These are phyloP conservation scores for Bufotes viridis DNA, from an alignment of 2,797 vertebrate genomes.

Conservation along the genomic window DNA sequence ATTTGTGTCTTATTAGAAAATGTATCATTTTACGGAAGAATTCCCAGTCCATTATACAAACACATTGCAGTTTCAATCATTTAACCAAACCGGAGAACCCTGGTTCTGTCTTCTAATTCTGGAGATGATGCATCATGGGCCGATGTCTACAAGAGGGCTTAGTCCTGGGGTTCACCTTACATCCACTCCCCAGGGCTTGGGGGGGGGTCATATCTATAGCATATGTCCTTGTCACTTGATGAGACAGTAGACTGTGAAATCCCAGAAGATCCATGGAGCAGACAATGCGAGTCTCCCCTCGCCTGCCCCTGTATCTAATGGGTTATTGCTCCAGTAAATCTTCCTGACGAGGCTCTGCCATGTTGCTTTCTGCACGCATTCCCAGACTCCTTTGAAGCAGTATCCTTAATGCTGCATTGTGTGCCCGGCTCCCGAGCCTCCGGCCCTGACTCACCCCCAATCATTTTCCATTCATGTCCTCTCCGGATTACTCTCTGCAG, in stretches of 20 bases:
- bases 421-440: background rate
- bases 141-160: background rate
- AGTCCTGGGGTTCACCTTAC: background rate
- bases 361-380: slow-evolving; percentile 52
- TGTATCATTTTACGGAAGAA: no score
- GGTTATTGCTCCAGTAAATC: slow-evolving; percentile 44
- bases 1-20: no score
- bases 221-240: background rate
- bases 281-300: background rate
- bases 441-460: slow-evolving; percentile 33
- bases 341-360: slow-evolving; percentile 44
- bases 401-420: slow-evolving; percentile 26
- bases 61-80: no score
- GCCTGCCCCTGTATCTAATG: slow-evolving; percentile 38
- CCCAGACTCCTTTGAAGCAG: slow-evolving; percentile 57
- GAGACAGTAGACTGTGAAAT: slow-evolving; percentile 1
- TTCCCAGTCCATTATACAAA: no score
- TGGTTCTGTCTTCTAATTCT: no score
- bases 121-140: no score
- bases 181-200: background rate
- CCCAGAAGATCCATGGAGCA: background rate
- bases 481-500: slow-evolving; percentile 7
- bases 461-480: slow-evolving; percentile 42
- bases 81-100: no score
- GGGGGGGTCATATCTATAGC: background rate